Evolutionary conservation across 2,888 invertebrate species (phyloP).

Genomic region (Pogonocherus hispidulus): DNA sequence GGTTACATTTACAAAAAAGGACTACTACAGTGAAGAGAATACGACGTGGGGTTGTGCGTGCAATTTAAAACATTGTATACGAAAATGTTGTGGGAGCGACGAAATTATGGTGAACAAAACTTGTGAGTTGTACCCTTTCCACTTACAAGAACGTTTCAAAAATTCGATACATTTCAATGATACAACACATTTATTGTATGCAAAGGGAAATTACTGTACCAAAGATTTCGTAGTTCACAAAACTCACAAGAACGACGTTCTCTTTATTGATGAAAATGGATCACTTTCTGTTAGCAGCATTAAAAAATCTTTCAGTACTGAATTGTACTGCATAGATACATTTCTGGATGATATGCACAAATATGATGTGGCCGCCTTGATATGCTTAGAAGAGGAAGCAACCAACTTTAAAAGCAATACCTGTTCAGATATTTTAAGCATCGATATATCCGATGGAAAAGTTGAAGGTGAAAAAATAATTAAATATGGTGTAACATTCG

Average conservation of each 20-base stretch:
- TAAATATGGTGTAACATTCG: constrained; percentile 9
- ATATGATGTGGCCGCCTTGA: neutral
- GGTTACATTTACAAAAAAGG: neutral
- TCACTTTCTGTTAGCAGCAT: constrained; percentile 7
- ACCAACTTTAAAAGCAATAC: neutral
- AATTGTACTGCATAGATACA: constrained; percentile 16
- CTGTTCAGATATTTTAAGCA: constrained; percentile 6
- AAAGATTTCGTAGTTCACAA: neutral
- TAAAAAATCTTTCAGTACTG: neutral
- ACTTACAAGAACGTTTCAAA: neutral
- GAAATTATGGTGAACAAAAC: constrained; percentile 28
- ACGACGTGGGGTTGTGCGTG: constrained; percentile 22
- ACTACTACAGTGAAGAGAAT: neutral
- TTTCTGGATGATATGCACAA: constrained; percentile 19
- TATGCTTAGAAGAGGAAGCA: neutral
- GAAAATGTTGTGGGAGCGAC: constrained; percentile 35
- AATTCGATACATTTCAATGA: neutral
- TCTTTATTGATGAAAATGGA: neutral
- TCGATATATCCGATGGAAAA: too few species aligned
- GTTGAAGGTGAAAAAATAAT: neutral
- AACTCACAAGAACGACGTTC: neutral
- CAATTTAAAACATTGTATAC: constrained; percentile 7
- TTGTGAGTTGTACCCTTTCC: neutral
- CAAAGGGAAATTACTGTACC: constrained; percentile 4
- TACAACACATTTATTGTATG: neutral